Evolutionary conservation across 2,113 vertebrate genomes (phyloP), one percentile per base, ranked within the genome.

Genomic region (Macquaria australasica): DNA sequence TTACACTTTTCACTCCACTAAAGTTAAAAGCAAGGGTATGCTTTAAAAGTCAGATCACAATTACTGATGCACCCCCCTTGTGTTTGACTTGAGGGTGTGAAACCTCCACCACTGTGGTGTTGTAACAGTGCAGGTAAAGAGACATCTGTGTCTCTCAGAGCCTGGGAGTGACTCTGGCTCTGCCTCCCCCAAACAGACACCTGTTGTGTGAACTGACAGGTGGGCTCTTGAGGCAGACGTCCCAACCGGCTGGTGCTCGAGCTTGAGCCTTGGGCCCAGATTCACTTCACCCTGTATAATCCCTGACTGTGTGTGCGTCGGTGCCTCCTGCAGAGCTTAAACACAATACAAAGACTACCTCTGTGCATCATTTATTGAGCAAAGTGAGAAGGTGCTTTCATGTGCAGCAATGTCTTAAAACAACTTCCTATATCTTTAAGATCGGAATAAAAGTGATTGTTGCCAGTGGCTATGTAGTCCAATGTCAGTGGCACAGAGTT

Each of bases 151-250:
- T 9, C 15, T 31, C n/a, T 34, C 21, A 23, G 10, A 78, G 73
- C 41, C 75, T 37, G 58, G 66, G 76, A 69, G 31, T 37, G 69
- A 56, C 68, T 72, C 48, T 11, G 31, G 20, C 18, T 81, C 81
- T 68, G 10, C 53, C n/a, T 84, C 64, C 63, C n/a, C 37, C 51
- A 56, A 76, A 77, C 53, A 73, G 81, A 90, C 84, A 88, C 82
- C 82, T 87, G 88, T 73, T 85, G 78, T 70, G 72, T 71, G 53
- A 72, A 59, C 50, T 75, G 82, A 89, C 87, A 89, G 88, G 90
- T 91, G 79, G 84, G 31, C 53, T 73, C 69, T 70, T 18, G 68
- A 73, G 81, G 76, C 69, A 73, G 73, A 71, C 50, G 73, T 60
- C 69, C 48, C 76, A 69, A 63, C 68, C 81, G 86, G 77, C 75